Evolutionary conservation across 2,797 vertebrate species (phyloP).

Genomic region (Anguilla megastoma): DNA sequence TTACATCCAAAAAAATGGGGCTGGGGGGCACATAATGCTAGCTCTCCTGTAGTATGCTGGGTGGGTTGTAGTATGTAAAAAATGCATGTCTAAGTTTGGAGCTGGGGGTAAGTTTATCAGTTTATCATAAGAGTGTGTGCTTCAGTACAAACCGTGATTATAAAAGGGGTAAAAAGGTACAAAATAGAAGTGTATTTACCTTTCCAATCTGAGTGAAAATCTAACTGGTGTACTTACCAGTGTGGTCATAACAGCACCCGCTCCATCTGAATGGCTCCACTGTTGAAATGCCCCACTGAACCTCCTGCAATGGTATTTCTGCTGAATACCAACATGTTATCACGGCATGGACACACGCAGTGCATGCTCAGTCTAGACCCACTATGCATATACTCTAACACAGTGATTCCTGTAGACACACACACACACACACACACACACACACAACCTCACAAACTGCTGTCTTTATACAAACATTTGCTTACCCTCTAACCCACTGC

Average conservation of each 20-base stretch:
- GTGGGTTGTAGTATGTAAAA: no score
- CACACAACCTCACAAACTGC: background rate
- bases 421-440: background rate
- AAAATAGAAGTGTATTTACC: background rate
- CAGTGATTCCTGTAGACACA: background rate
- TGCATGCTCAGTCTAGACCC: background rate
- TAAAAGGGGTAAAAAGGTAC: background rate
- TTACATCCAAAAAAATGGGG: background rate
- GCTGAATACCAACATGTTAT: slow-evolving; percentile 8
- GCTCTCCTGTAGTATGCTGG: background rate
- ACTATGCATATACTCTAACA: background rate
- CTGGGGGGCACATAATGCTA: background rate
- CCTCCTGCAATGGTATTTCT: slow-evolving; percentile 65
- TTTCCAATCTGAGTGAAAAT: background rate
- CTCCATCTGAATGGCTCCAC: background rate
- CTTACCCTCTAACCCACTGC: slow-evolving; percentile 59
- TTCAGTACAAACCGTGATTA: background rate
- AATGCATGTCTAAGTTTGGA: background rate
- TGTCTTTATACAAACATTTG: slow-evolving; percentile 33
- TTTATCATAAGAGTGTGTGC: background rate
- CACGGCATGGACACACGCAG: background rate
- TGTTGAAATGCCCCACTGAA: slow-evolving; percentile 43
- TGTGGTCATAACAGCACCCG: background rate
- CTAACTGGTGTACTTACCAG: background rate
- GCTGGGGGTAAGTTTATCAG: background rate